Conservation (phyloP, 2,113 vertebrate genomes). For the Anarrhichthys ocellatus region DNA sequence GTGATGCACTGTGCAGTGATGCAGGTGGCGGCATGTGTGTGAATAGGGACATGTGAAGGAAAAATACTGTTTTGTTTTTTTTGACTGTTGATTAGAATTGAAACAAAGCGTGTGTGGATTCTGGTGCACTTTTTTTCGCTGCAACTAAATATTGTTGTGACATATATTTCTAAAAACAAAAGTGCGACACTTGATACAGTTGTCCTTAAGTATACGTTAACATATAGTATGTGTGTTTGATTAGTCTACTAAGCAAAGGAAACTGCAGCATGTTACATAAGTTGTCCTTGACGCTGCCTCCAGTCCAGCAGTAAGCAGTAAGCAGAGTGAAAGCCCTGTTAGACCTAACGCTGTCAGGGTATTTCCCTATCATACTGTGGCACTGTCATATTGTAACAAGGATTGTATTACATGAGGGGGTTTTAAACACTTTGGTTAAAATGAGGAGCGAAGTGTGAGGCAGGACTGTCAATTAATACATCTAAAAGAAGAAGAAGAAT, state of each 20-base stretch:
- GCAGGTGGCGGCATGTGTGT: not conserved
- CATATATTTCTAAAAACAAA: constrained; percentile 4
- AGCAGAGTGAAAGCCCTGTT: constrained; percentile 68
- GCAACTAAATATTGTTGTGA: not conserved
- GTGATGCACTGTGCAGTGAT: not conserved
- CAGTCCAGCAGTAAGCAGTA: constrained; percentile 48
- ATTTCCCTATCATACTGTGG: constrained; percentile 38
- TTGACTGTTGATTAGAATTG: not conserved
- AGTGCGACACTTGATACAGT: not conserved
- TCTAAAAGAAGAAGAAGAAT: not conserved
- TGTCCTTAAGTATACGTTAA: not conserved
- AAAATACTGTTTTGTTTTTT: not conserved
- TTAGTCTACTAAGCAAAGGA: constrained; percentile 18
- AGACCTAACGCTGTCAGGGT: constrained; percentile 21
- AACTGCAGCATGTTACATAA: constrained; percentile 26
- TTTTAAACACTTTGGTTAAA: constrained; percentile 24
- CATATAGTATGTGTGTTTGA: constrained; percentile 12
- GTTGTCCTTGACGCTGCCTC: constrained; percentile 58
- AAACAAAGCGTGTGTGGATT: not conserved
- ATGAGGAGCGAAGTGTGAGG: not conserved
- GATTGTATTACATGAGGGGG: constrained; percentile 37
- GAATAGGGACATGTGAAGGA: not conserved
- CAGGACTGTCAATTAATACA: not conserved
- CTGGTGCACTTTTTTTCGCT: not conserved
- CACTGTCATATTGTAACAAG: constrained; percentile 52